A percentile compares a stretch with the other conserved stretches of the same genome.
These are phyloP conservation scores for Hybos culiciformis DNA, from an alignment of 2,888 invertebrate species.

Conservation along the genomic window DNA sequence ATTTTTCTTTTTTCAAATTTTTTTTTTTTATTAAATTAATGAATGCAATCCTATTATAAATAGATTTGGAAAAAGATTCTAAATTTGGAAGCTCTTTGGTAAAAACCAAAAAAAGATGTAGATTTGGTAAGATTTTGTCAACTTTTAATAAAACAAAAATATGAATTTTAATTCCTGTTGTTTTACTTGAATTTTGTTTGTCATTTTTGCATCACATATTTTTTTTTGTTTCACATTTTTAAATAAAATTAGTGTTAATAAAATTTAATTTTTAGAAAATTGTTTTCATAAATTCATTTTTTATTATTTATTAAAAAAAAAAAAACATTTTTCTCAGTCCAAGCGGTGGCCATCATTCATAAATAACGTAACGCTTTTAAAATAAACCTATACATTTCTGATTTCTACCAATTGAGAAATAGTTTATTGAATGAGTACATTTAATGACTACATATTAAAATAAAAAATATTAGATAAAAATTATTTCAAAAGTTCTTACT, in stretches of 20 bases:
- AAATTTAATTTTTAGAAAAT: neutral
- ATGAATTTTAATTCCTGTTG: neutral
- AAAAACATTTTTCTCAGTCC: too few relatives aligned
- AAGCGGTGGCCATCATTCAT: too few relatives aligned
- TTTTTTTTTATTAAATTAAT: too few relatives aligned
- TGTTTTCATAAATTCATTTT: neutral
- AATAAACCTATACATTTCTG: too few relatives aligned
- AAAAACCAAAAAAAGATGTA: slow-evolving; percentile 35
- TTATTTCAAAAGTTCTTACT: too few relatives aligned
- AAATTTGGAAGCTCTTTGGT: slow-evolving; percentile 35
- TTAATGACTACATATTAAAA: too few relatives aligned
- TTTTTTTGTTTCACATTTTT: neutral
- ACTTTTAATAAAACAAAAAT: slow-evolving; percentile 2
- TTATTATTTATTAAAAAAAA: neutral
- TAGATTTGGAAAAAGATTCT: slow-evolving; percentile 28
- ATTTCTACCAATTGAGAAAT: too few relatives aligned
- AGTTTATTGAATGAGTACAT: too few relatives aligned
- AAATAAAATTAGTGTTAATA: neutral
- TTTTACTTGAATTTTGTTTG: neutral
- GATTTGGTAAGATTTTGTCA: slow-evolving; percentile 32
- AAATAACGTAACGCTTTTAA: too few relatives aligned
- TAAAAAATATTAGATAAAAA: too few relatives aligned
- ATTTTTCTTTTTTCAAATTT: too few relatives aligned
- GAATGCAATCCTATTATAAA: too few relatives aligned
- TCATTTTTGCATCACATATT: neutral